Evolutionary conservation across 2,888 invertebrate genomes (phyloP), one percentile per base, ranked within the genome.

Genomic region (Drosophila prolongata): DNA sequence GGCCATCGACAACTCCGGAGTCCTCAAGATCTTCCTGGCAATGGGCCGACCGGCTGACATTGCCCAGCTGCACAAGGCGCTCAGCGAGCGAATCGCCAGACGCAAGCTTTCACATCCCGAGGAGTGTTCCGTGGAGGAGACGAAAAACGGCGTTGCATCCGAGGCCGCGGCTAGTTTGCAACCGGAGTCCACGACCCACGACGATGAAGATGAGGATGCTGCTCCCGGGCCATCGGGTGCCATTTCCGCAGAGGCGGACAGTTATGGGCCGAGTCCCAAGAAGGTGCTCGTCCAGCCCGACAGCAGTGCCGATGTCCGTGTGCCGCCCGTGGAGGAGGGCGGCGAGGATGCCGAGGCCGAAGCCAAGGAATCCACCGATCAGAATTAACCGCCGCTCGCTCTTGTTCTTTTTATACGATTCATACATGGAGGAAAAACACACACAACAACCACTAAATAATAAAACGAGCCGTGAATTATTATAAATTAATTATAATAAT

Each of bases 21-120:
- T 96, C 87, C 94, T 98, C 72, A 96, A 96, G 93, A 95, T 98
- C 76, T 98, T 96, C 91, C 95, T 98, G 60, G 95, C 97, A 49
- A 96, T 96, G 95, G 90, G 95, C 13, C 94, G 94, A 75, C 94
- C 95, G 1, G 95, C 95, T 76, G 96, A 96, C 89, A 94, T 95
- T 34, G 95, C 94, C 77, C 94, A 94, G 80, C 91, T 96, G 53
- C 93, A 94, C 88, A 93, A 93, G 81, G 94, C 94, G n/a, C 90
- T 96, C 62, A 93, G 94, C 75, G 93, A 93, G 57, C 93, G 95
- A 71, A 93, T 95, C 72, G 93, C 93, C 62, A 85, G 81, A 43
- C 86, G 91, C 6, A 91, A 91, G 79, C 47, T 76, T 5, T 81
- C 89, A 37, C 90, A 92, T 80, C 91, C 91, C 1, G 91, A 91